Evolutionary conservation across 2,888 invertebrate species (phyloP), one percentile per base, ranked within the genome.

Genomic region (Eupeodes luniger): DNA sequence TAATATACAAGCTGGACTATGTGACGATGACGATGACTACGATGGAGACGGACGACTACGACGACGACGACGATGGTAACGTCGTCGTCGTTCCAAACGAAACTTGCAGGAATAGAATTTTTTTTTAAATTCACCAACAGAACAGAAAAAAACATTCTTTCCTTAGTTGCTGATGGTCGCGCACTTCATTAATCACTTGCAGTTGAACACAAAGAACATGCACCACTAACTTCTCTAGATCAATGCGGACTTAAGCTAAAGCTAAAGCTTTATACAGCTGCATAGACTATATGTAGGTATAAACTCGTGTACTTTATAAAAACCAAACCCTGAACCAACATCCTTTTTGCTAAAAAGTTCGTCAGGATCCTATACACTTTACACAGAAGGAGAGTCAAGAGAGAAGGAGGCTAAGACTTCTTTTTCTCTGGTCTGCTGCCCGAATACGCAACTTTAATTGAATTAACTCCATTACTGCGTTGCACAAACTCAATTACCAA

Each of bases 401-500:
- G 2, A 27, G 7, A 57, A 14, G 5, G 47, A 49, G 47, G 5
- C 59, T 12, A 19, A 57, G 72, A 27, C 49, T 72, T 40, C 4
- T 40, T 62, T 61, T 83, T 57, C 78, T 34, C 59, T 59, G 69
- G 69, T 57, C 85, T 57, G 53, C 59, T 70, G 74, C 69, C 74
- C 78, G 78, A 64, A 81, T 85, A 88, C 88, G 88, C 85, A 88
- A 85, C 88, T 81, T 81, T 88, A 88, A 88, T 88, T 88, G 78
- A 88, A 88, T 88, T 88, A 85, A 85, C 80, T 87, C 74, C 84
- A 84, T 87, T 87, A 83, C 84, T 80, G 80, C 83, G 87, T 80
- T 44, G 64, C 66, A 67, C 76, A 77, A 74, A 84, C 80, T 81
- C 80, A 84, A 77, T 87, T 84, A 87, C 51, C 59, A 69, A 36